Base-by-base conservation (phyloP, 2,113 vertebrate species). In the Mandrillus leucophaeus region DNA sequence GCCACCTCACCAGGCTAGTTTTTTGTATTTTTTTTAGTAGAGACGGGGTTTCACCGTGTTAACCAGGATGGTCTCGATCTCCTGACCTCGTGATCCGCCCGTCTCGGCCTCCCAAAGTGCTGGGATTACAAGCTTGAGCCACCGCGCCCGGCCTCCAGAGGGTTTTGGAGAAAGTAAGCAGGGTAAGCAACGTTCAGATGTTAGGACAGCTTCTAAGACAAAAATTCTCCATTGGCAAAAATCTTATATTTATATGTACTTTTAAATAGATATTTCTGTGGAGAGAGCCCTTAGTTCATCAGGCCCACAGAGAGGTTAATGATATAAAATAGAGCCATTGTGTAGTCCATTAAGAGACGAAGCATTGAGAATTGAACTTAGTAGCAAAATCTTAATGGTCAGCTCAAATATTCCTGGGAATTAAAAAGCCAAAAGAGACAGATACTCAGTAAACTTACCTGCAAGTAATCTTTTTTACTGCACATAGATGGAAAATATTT, bases 361-460 rank as follows among this genome's bases (percentile, higher is more conserved):
- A 76, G 40, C 45, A 59, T 8, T 84, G 57, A 45, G 22, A 88
- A 35, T 52, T 96, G 27, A 38, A 76, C 55, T 85, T 88, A 38
- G 16, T 55, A n/a, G 9, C 92, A 72, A 59, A 73, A 14, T 91
- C 52, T 90, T 97, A 87, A 84, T 83, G 12, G 12, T 88, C 40
- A 85, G 2, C 43, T 86, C 27, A 89, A 43, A 68, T 6, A 73
- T 17, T 89, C 3, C 11, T 70, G 13, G 73, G 45, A 3, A 13
- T 94, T 95, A 48, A 95, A 95, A 78, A 94, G 35, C 38, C 10
- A 30, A 73, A 86, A 92, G 64, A 72, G 32, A 81, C 32, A 88
- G 9, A 50, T 83, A 5, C 73, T 93, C 30, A 94, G 48, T 86
- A 50, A 95, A 61, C 20, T 93, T 50, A 40, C 17, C 23, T 93